Evolutionary conservation across 23 tunicate genomes (phyloP), one percentile per base, ranked within the genome.

Genomic region (Aplidium turbinatum): DNA sequence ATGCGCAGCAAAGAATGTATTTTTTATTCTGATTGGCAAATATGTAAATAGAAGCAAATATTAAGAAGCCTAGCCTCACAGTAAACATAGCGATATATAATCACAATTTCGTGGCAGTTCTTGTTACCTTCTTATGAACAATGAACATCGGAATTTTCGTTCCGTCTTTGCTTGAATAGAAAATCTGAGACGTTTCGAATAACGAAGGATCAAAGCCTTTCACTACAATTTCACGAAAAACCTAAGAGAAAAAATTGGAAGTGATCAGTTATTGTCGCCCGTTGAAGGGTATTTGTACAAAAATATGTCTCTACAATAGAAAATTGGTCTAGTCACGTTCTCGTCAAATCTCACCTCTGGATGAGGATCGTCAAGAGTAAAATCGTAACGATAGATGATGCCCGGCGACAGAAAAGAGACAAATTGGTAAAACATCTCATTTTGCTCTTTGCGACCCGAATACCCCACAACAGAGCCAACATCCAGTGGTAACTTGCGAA

Each of bases 61-160:
- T n/a, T n/a, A n/a, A n/a, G n/a, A n/a, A n/a, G n/a, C n/a, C n/a
- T n/a, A n/a, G n/a, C n/a, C n/a, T n/a, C n/a, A n/a, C n/a, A n/a
- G n/a, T n/a, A n/a, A n/a, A n/a, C n/a, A n/a, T n/a, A n/a, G n/a
- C n/a, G n/a, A n/a, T n/a, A n/a, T n/a, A n/a, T n/a, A n/a, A n/a
- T n/a, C n/a, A n/a, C n/a, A n/a, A n/a, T n/a, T n/a, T n/a, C n/a
- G n/a, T n/a, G n/a, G n/a, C n/a, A n/a, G n/a, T 42, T 55, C 6
- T 21, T 5, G 67, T 81, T 42, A 89, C 97, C 72, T 88, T 95
- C 46, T 50, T 88, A 19, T 90, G 85, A 1, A 89, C 91, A 33
- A 95, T 88, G 68, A 95, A 95, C 99, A 95, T 95, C 0, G 99
- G 99, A 16, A 95, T 81, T 58, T 83, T 83, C n/a, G 99, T 95